Conservation (phyloP, 2,113 vertebrate genomes). For the Tupaia chinensis region DNA sequence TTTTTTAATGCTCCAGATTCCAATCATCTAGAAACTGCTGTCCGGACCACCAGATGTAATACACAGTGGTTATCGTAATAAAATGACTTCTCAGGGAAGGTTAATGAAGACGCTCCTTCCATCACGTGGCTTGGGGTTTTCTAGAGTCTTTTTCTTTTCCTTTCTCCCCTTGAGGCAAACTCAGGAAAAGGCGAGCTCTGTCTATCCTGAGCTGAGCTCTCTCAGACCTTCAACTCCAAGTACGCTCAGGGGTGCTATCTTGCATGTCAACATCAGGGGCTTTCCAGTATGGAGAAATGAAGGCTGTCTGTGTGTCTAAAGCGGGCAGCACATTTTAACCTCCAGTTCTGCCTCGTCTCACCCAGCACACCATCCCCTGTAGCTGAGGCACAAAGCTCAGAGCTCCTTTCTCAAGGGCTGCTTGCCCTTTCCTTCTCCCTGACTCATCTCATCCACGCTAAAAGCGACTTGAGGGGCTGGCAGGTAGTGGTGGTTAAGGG, state of each 20-base stretch:
- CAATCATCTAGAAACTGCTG: background rate
- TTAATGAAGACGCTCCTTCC: constrained; percentile 49
- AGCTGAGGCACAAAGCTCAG: background rate
- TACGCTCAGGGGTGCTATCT: constrained; percentile 63
- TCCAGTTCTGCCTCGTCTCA: constrained; percentile 33
- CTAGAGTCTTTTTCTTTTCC: background rate
- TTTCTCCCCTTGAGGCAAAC: constrained; percentile 43
- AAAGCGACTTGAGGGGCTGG: background rate
- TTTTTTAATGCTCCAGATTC: background rate
- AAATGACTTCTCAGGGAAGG: constrained; percentile 1
- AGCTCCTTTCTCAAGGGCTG: background rate
- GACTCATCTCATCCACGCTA: background rate
- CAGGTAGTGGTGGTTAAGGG: too few relatives aligned
- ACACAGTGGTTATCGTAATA: background rate
- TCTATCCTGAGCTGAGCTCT: constrained; percentile 39
- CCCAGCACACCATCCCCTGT: background rate
- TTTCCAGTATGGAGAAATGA: constrained; percentile 64
- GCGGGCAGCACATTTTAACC: background rate
- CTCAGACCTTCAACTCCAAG: constrained; percentile 54
- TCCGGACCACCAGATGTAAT: background rate
- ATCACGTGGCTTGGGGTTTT: constrained; percentile 9
- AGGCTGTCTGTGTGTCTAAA: constrained; percentile 34
- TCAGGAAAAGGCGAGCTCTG: constrained; percentile 48
- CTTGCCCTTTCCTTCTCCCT: background rate
- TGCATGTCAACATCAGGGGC: constrained; percentile 64